phyloP scores from a whole-genome alignment of 2,888 invertebrate species.

The Trypoxylon attenuatum region DNA sequence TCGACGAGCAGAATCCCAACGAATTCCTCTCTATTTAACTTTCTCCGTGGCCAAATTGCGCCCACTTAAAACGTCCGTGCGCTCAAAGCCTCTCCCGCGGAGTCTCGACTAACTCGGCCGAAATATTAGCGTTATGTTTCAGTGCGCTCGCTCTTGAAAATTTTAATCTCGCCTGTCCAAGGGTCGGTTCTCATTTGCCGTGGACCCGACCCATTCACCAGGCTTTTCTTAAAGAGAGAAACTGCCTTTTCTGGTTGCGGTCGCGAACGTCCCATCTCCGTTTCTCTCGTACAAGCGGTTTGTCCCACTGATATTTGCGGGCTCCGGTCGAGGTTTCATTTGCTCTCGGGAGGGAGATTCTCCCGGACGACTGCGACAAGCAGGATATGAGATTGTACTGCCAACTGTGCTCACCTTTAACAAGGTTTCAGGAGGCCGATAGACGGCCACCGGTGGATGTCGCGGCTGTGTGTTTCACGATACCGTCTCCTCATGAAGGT shows the following conservation, averaged over 20 bases:
- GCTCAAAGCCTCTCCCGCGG: neutral
- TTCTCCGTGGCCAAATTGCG: neutral
- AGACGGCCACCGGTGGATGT: constrained; percentile 37
- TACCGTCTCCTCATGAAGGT: constrained; percentile 13
- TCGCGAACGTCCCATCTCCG: neutral
- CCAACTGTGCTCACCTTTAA: constrained; percentile 61
- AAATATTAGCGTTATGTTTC: neutral
- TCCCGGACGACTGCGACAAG: constrained; percentile 13
- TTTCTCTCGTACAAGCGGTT: neutral
- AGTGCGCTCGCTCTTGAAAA: too few relatives aligned
- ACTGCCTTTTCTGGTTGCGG: neutral
- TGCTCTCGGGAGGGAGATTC: constrained; percentile 21
- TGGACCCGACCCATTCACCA: neutral
- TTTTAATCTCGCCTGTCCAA: neutral
- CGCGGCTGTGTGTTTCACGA: constrained; percentile 45
- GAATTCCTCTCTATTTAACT: constrained; percentile 2
- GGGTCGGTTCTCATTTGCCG: neutral
- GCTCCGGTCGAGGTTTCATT: constrained; percentile 47
- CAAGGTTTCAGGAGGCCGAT: constrained; percentile 60
- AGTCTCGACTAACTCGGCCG: neutral
- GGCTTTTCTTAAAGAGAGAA: neutral
- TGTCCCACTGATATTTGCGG: constrained; percentile 32
- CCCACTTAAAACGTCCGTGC: neutral
- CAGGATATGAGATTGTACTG: constrained; percentile 62
- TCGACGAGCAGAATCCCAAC: neutral